Base-by-base conservation (phyloP, 2,113 vertebrate species). In the Cyphomyrus plagiostoma region DNA sequence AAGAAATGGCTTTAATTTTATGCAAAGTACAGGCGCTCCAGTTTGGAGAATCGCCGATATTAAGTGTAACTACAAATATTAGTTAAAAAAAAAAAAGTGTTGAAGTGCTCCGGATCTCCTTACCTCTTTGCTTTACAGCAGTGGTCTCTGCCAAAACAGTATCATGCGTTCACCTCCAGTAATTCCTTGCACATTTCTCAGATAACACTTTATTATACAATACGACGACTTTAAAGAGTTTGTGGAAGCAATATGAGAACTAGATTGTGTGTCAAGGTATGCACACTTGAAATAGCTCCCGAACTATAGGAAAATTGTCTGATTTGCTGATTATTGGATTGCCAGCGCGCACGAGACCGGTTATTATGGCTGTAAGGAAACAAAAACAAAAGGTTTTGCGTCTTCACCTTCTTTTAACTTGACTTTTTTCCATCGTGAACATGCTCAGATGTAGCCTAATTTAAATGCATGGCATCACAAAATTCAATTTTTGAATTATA, bases 91-190 rank as follows among this genome's bases (percentile, higher is more conserved):
- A 19, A 62, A 58, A 48, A 56, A 53, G 45, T 42, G 30, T 26
- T 42, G 87, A 70, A 58, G 21, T 50, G 15, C 8, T 42, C 8
- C 46, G 13, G 6, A n/a, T 39, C 26, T 8, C n/a, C 23, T 50
- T 52, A 49, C 66, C 88, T 88, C 88, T 49, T 46, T 26, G n/a
- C 23, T 70, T 83, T 42, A 50, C n/a, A 19, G 30, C 23, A 77
- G 66, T 88, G 88, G 88, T 80, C 58, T 77, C 66, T 35, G 46
- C 88, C 88, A 74, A 45, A 26, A 66, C 46, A 45, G 45, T 26
- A 86, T 49, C n/a, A 13, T 56, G 46, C 46, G 23, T 49, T 49
- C 23, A 49, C 42, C 42, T 26, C 21, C 23, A 21, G n/a, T 3
- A 26, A 26, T 23, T 46, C 46, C 46, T 8, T 26, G 11, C 48